phyloP scores from a whole-genome alignment of 2,797 vertebrate genomes.

The Fundulus diaphanus region DNA sequence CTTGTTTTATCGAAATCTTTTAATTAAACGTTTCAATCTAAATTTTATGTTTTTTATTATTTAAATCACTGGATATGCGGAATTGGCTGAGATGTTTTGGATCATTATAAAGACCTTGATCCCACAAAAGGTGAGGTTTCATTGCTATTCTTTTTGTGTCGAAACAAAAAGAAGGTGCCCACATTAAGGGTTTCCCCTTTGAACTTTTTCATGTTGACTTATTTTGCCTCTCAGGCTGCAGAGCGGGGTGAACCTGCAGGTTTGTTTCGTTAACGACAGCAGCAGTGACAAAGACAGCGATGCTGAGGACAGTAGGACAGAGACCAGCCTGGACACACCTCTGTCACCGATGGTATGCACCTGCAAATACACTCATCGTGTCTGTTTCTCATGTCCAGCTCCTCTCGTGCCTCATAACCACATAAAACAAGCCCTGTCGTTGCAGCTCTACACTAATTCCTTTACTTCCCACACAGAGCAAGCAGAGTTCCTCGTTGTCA shows the following conservation, averaged over 20 bases:
- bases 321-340: slow-evolving; percentile 94
- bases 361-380: neutral
- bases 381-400: neutral
- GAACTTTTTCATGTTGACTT: slow-evolving; percentile 5
- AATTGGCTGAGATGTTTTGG: neutral
- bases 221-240: slow-evolving; percentile 79
- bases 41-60: neutral
- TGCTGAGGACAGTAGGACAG: slow-evolving; percentile 95
- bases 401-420: neutral
- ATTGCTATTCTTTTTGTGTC: neutral
- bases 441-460: neutral
- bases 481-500: slow-evolving; percentile 95
- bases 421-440: neutral
- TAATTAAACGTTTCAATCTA: neutral
- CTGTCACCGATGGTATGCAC: slow-evolving; percentile 90
- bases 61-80: neutral
- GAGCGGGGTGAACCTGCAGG: slow-evolving; percentile 95
- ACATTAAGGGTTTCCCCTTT: neutral
- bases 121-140: neutral
- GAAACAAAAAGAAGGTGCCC: neutral
- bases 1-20: neutral
- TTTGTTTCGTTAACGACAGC: slow-evolving; percentile 97
- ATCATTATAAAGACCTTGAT: neutral
- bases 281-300: slow-evolving; percentile 98
- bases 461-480: slow-evolving; percentile 84